Base-by-base conservation (phyloP, 2,797 vertebrate genomes). In the Apodemus agrarius region DNA sequence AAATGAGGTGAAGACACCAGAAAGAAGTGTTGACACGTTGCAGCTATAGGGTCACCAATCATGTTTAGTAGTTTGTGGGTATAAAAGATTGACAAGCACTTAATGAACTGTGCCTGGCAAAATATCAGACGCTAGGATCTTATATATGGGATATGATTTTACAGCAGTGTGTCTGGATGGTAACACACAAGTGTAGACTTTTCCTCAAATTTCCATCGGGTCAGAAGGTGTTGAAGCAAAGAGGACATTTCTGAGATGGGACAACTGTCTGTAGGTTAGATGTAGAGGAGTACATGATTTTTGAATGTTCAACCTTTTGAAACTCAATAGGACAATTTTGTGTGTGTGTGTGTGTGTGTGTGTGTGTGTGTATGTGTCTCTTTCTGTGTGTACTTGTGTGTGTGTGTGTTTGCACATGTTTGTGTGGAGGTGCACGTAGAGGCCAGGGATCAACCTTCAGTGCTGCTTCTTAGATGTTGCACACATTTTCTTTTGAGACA, bases 21-120 rank as follows among this genome's bases (percentile, higher is more conserved):
- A 96, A 97, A 96, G 86, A 43, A 95, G 95, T 98, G 96, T 94
- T 98, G 98, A 98, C 93, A 94, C 97, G 98, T 94, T 59, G n/a
- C 91, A 95, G 96, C 90, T 79, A 93, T 97, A 54, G 52, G 97
- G 87, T 98, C 95, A 93, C 93, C 72, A 74, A 95, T 98, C 97
- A 95, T 92, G 96, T 89, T 96, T 97, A 97, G 93, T 78, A 85
- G 90, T 90, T 95, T 8, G 4, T 69, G 97, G 96, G 97, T 91
- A 89, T 69, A 97, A 97, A 97, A 93, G 95, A 97, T 83, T 96
- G 0, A 0, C 52, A 96, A 72, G n/a, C 74, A 43, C 96, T 96
- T 96, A 97, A 97, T 97, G 92, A 98, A 96, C 95, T 90, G 76
- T 87, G 95, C 92, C 63, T 34, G 65, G 43, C 1, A 84, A 96